Evolutionary conservation across 2,797 vertebrate species (phyloP).

Genomic region (Decapterus maruadsi): DNA sequence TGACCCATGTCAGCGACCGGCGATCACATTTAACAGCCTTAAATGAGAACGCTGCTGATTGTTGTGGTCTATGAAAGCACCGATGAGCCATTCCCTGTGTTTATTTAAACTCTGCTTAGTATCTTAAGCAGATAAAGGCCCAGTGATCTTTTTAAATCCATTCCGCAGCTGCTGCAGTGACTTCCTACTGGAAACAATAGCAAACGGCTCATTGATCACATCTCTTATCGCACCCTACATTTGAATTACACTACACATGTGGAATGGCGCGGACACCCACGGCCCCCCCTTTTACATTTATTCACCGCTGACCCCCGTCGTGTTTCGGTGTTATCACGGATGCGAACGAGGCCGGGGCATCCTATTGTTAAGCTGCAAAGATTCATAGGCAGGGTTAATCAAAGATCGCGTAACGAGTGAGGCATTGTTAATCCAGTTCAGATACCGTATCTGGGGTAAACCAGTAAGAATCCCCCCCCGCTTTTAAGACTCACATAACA

Average conservation of each 20-base stretch:
- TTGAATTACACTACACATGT: conserved; percentile 19
- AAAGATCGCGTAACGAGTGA: conserved; percentile 57
- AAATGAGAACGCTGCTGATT: conserved; percentile 8
- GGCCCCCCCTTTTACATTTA: background rate
- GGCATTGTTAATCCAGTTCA: conserved; percentile 73
- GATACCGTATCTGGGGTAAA: conserved; percentile 75
- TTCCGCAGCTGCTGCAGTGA: conserved; percentile 35
- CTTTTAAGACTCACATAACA: conserved; percentile 45
- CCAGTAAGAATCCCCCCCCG: conserved; percentile 51
- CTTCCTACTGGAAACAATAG: conserved; percentile 27
- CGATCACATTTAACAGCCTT: conserved; percentile 13
- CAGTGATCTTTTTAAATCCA: conserved; percentile 67
- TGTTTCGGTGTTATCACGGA: conserved; percentile 16
- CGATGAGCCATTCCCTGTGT: conserved; percentile 39
- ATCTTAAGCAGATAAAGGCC: conserved; percentile 72
- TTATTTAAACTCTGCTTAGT: conserved; percentile 49
- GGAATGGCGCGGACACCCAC: background rate
- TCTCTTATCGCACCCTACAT: conserved; percentile 23
- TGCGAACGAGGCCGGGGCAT: conserved; percentile 20
- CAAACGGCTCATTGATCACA: conserved; percentile 54
- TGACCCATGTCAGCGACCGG: conserved; percentile 20
- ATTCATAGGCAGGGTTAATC: conserved; percentile 63
- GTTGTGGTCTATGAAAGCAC: conserved; percentile 40
- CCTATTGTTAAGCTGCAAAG: conserved; percentile 47
- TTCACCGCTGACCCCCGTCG: conserved; percentile 6